Conservation (phyloP, 2,888 invertebrate genomes). For the Clostera curtula region DNA sequence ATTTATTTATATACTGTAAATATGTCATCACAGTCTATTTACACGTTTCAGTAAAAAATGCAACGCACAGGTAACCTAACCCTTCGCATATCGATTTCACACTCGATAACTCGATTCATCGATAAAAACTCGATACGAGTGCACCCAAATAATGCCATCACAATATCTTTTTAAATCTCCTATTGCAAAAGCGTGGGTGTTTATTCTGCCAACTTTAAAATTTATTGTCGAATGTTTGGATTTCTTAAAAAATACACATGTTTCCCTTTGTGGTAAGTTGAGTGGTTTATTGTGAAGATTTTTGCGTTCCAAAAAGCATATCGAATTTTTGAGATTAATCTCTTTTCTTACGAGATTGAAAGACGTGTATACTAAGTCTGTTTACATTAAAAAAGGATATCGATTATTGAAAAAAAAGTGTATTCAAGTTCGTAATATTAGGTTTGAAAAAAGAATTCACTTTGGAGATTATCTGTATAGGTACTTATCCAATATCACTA, state of each 20-base stretch:
- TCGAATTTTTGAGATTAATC: too few relatives aligned
- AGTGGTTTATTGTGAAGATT: constrained; percentile 18
- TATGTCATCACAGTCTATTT: background rate
- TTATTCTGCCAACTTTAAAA: constrained; percentile 18
- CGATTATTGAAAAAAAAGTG: too few relatives aligned
- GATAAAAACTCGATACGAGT: constrained; percentile 20
- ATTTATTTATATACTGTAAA: too few relatives aligned
- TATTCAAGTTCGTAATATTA: too few relatives aligned
- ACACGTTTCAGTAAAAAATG: constrained; percentile 7
- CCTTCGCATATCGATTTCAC: constrained; percentile 28
- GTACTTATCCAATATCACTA: too few relatives aligned
- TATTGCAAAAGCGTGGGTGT: constrained; percentile 15
- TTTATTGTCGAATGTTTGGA: background rate
- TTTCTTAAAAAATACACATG: constrained; percentile 6
- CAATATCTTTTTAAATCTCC: constrained; percentile 12
- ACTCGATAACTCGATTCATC: constrained; percentile 30
- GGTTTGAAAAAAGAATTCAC: too few relatives aligned
- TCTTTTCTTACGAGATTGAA: too few relatives aligned
- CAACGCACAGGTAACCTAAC: constrained; percentile 20
- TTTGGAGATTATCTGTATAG: too few relatives aligned
- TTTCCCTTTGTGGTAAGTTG: constrained; percentile 23
- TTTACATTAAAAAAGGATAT: too few relatives aligned
- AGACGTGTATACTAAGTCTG: too few relatives aligned
- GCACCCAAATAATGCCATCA: constrained; percentile 10
- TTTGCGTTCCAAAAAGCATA: constrained; percentile 16